Base-by-base conservation (phyloP, 2,888 invertebrate species). In the Drosophila diplacantha region DNA sequence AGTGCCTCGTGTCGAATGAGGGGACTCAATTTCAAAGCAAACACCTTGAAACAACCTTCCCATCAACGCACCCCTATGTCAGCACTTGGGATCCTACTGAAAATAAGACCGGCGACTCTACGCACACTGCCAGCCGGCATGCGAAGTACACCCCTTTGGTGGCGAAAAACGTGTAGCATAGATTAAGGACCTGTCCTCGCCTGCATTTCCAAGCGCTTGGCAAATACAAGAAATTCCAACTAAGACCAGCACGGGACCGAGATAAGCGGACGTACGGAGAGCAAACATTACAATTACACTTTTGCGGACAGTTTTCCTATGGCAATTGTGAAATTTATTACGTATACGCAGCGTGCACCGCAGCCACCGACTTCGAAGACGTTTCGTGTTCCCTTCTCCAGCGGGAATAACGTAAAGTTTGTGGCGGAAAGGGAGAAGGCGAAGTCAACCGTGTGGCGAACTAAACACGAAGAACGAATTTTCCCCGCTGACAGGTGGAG, bases 271-370 rank as follows among this genome's bases (percentile, higher is more conserved):
- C 37, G 37, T 38, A 38, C 29, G 26, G 34, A 31, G 47, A 59
- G 78, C 75, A 82, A 77, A 81, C 81, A 82, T 76, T 78, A 66
- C 77, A 80, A 82, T 78, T 80, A 82, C 78, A 82, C 71, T 78
- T 81, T 43, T 72, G 74, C 67, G 80, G 82, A 80, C 83, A 78
- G 61, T 69, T 78, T 69, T 60, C 52, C 56, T 51, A 54, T 54
- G 61, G 69, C 69, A 73, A 72, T 60, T 60, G 57, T 46, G 41
- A 49, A 81, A 74, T 74, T 74, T 77, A 83, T 81, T 69, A 63
- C 73, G 59, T 72, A 64, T 64, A 74, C 73, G 78, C 69, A 68
- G 52, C 44, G 69, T 61, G 49, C 57, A 46, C 49, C 37, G 22
- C 49, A 50, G 55, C 58, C 29, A 54, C 31, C 16, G n/a, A 50